Conservation (phyloP, 2,113 vertebrate species). For the Callipepla californica region DNA sequence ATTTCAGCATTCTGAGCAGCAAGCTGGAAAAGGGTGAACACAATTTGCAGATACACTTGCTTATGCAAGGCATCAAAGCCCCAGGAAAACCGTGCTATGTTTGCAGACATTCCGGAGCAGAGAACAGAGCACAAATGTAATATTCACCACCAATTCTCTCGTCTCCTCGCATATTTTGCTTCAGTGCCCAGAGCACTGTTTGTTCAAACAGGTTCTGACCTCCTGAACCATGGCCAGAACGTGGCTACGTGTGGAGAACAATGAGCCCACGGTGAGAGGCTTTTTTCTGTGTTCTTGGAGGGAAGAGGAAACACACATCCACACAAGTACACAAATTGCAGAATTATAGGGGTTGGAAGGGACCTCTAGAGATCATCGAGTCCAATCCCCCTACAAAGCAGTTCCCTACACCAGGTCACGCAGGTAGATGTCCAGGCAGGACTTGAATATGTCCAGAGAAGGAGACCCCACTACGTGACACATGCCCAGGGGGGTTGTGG, state of each 20-base stretch:
- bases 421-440: too few relatives aligned
- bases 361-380: too few relatives aligned
- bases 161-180: neutral
- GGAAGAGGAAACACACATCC: slow-evolving; percentile 11
- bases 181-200: slow-evolving; percentile 30
- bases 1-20: neutral
- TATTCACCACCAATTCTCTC: neutral
- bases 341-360: too few relatives aligned
- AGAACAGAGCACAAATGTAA: neutral
- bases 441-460: too few relatives aligned
- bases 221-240: slow-evolving; percentile 24
- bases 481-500: too few relatives aligned
- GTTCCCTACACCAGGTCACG: too few relatives aligned
- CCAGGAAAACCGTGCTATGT: neutral
- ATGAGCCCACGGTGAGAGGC: slow-evolving; percentile 15
- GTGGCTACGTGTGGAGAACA: slow-evolving; percentile 35
- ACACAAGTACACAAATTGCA: neutral
- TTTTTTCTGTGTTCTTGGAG: slow-evolving; percentile 62
- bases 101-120: slow-evolving; percentile 22
- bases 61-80: neutral
- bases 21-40: neutral
- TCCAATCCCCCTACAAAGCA: too few relatives aligned
- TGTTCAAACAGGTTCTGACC: slow-evolving; percentile 20
- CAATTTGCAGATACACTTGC: neutral
- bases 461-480: too few relatives aligned